phyloP scores from a whole-genome alignment of 2,888 invertebrate genomes.

The Strigamia maritima region DNA sequence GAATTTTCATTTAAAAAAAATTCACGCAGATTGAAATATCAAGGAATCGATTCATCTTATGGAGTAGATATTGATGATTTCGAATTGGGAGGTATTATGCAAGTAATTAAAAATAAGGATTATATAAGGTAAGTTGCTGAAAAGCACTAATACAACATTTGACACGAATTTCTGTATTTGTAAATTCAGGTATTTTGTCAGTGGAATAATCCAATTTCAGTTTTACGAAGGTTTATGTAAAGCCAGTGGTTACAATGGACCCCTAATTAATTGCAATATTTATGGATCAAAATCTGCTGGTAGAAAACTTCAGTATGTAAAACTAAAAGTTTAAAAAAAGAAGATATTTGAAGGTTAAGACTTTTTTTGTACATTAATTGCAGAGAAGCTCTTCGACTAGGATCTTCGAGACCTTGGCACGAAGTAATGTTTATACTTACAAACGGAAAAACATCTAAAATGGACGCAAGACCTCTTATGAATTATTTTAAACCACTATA shows the following conservation, averaged over 20 bases:
- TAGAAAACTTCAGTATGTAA: constrained; percentile 70
- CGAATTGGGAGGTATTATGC: constrained; percentile 1
- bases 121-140: background rate
- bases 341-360: background rate
- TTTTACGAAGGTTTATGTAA: constrained; percentile 79
- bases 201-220: constrained; percentile 91
- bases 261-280: constrained; percentile 86
- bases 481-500: constrained; percentile 75
- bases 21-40: background rate
- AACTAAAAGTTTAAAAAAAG: background rate
- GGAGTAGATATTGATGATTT: background rate
- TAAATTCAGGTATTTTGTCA: constrained; percentile 83
- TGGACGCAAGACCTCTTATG: constrained; percentile 72
- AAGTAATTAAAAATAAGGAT: constrained; percentile 6
- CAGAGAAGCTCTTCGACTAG: constrained; percentile 53
- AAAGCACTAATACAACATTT: background rate
- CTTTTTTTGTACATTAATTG: constrained; percentile 30
- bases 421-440: constrained; percentile 77
- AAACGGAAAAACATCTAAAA: constrained; percentile 59
- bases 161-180: background rate
- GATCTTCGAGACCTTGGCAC: constrained; percentile 57
- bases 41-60: background rate
- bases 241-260: constrained; percentile 75
- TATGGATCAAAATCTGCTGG: constrained; percentile 86
- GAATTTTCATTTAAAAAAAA: background rate